Evolutionary conservation across 2,113 vertebrate genomes (phyloP).

Genomic region (Sakesphorus luctuosus): DNA sequence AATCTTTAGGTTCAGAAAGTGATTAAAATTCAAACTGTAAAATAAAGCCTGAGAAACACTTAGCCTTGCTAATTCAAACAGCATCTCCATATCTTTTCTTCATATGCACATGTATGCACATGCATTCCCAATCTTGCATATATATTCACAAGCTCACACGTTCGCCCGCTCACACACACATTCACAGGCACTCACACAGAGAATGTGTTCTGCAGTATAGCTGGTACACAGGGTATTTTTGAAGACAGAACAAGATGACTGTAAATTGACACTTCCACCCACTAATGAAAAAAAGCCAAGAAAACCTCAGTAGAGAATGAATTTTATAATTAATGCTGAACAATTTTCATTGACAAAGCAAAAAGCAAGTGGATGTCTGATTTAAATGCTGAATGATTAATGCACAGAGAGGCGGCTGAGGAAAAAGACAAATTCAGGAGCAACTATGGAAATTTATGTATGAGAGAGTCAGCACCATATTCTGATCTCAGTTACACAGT

Average conservation of each 20-base stretch:
- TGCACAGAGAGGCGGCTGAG: slow-evolving; percentile 25
- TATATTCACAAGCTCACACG: slow-evolving; percentile 1
- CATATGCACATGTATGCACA: slow-evolving; percentile 39
- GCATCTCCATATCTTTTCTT: background rate
- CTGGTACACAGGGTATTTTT: slow-evolving; percentile 48
- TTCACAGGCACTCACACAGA: background rate
- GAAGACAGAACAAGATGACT: slow-evolving; percentile 59
- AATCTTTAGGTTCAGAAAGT: background rate
- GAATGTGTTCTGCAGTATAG: background rate
- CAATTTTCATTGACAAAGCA: slow-evolving; percentile 76
- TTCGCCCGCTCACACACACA: slow-evolving; percentile 12
- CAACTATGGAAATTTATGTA: slow-evolving; percentile 58
- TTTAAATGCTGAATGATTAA: slow-evolving; percentile 70
- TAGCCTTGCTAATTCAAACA: slow-evolving; percentile 3
- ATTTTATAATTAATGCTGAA: slow-evolving; percentile 73
- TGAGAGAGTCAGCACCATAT: slow-evolving; percentile 50
- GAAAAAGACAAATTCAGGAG: slow-evolving; percentile 47
- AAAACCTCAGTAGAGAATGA: slow-evolving; percentile 54
- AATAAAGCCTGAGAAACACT: slow-evolving; percentile 16
- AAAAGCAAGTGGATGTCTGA: slow-evolving; percentile 61
- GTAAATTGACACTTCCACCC: slow-evolving; percentile 68
- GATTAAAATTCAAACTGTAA: background rate
- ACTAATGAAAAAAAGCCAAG: slow-evolving; percentile 67
- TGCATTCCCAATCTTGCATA: background rate
- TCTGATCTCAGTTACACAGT: slow-evolving; percentile 65